These are phyloP conservation scores for Bostrychus sinensis DNA, from an alignment of 2,113 vertebrate species.

Conservation along the genomic window DNA sequence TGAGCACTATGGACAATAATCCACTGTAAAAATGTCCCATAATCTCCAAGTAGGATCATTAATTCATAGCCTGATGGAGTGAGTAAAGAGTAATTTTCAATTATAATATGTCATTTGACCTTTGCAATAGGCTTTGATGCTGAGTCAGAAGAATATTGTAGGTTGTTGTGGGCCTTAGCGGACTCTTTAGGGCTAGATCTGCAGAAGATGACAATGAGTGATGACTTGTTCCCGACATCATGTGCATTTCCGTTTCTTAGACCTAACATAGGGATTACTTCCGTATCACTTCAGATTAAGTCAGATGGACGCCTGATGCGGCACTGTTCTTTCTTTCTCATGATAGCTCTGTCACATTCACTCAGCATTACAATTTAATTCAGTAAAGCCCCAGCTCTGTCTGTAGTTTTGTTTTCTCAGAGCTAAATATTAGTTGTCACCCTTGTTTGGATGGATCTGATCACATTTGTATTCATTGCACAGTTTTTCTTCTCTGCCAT, in stretches of 20 bases:
- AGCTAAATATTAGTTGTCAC: slow-evolving; percentile 30
- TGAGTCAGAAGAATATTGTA: slow-evolving; percentile 51
- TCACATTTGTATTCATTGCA: slow-evolving; percentile 23
- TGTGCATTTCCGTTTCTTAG: slow-evolving; percentile 46
- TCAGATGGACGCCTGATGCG: slow-evolving; percentile 49
- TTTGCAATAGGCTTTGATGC: slow-evolving; percentile 55
- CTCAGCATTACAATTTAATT: slow-evolving; percentile 53
- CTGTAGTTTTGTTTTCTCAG: slow-evolving; percentile 32
- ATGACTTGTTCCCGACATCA: slow-evolving; percentile 46
- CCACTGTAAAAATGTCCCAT: slow-evolving; percentile 22
- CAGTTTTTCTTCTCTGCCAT: slow-evolving; percentile 7
- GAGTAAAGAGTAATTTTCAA: slow-evolving; percentile 49
- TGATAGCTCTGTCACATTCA: slow-evolving; percentile 51
- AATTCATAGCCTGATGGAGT: slow-evolving; percentile 56
- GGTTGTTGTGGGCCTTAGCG: slow-evolving; percentile 33
- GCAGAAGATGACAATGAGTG: slow-evolving; percentile 36
- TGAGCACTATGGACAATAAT: slow-evolving; percentile 47
- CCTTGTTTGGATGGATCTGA: slow-evolving; percentile 21
- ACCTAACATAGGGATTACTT: slow-evolving; percentile 42
- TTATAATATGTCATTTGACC: slow-evolving; percentile 62
- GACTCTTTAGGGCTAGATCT: slow-evolving; percentile 43
- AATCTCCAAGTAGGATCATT: slow-evolving; percentile 50
- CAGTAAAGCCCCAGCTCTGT: slow-evolving; percentile 24
- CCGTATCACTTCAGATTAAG: slow-evolving; percentile 58
- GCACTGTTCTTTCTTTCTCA: slow-evolving; percentile 35